Percentiles rank a stretch among this genome's conserved stretches.
phyloP scores from a whole-genome alignment of 92 coral and sea anemone species.

The Pocillopora grandis region DNA sequence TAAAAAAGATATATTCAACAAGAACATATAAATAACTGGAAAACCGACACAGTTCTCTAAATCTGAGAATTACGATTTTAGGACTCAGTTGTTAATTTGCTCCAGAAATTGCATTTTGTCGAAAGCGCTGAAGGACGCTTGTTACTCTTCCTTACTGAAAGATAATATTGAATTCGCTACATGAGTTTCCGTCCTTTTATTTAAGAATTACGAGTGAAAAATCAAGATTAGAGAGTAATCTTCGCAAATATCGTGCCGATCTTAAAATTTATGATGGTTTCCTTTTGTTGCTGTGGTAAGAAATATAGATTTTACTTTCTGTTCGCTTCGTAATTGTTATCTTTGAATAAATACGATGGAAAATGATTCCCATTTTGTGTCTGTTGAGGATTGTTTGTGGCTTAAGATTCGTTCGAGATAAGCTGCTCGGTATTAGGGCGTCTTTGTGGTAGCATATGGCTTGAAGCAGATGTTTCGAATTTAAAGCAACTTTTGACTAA shows the following conservation, averaged over 20 bases:
- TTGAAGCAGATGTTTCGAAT: slow-evolving; percentile 13
- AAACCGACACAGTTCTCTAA: background rate
- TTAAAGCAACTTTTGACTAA: slow-evolving; percentile 14
- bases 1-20: background rate
- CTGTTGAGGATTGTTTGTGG: background rate
- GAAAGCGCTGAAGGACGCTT: background rate
- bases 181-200: background rate
- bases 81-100: background rate
- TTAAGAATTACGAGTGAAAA: background rate
- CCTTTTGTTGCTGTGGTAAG: background rate
- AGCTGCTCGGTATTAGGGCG: background rate
- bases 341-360: background rate
- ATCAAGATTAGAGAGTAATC: background rate
- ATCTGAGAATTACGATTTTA: background rate
- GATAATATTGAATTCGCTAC: background rate
- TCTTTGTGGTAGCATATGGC: background rate
- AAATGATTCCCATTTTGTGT: background rate
- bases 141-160: background rate
- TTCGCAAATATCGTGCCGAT: background rate
- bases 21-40: background rate
- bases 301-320: background rate
- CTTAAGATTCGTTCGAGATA: background rate
- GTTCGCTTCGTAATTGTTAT: background rate
- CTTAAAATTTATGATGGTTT: background rate
- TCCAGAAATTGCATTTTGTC: background rate